Evolutionary conservation across 1,140 invertebrate genomes (phyloP).

Genomic region (Holcopasites calliopsidis): DNA sequence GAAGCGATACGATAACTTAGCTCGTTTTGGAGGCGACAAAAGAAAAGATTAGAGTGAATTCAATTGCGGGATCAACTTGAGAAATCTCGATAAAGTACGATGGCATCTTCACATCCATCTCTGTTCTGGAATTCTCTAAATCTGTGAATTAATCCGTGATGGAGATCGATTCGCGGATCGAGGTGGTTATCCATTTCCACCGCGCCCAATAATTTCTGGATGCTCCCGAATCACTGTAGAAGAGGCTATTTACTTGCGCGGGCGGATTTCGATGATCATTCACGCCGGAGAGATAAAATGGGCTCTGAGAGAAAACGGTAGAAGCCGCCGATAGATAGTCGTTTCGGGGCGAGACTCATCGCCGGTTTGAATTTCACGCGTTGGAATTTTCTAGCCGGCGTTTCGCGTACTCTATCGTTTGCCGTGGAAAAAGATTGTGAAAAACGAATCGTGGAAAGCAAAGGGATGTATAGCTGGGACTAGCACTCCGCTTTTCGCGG

Average conservation of each 20-base stretch:
- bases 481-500: neutral
- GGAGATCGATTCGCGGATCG: constrained; percentile 15
- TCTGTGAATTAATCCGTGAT: neutral
- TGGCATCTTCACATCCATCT: constrained; percentile 13
- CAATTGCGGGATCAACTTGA: constrained; percentile 41
- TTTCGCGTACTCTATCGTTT: neutral
- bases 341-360: constrained; percentile 8
- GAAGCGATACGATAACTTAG: neutral
- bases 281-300: neutral
- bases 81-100: constrained; percentile 15
- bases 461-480: neutral
- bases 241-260: neutral
- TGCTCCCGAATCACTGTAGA: neutral
- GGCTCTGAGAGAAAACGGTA: neutral
- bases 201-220: constrained; percentile 19
- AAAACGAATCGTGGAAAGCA: neutral
- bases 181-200: constrained; percentile 12
- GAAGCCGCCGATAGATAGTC: constrained; percentile 19
- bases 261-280: neutral
- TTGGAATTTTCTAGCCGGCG: neutral
- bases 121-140: no score
- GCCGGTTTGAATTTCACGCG: constrained; percentile 34
- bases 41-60: neutral
- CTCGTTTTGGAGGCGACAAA: no score
- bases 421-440: neutral